These are phyloP conservation scores for Malthinus seriepunctatus DNA, from an alignment of 2,888 invertebrate genomes.

Conservation along the genomic window DNA sequence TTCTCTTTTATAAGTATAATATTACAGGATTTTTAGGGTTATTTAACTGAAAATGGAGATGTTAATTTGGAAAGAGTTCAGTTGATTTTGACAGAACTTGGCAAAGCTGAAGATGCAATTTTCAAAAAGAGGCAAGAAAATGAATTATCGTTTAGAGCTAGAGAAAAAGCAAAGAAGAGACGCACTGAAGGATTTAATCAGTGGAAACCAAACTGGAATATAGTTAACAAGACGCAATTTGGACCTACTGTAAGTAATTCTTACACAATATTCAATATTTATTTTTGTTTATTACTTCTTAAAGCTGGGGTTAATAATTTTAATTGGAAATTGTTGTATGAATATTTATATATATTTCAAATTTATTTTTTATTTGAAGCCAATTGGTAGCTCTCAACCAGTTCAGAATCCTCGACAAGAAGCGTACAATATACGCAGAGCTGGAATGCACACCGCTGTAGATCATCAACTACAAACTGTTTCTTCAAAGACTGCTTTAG, in stretches of 20 bases:
- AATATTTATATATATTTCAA: too few species aligned
- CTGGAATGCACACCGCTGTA: constrained; percentile 59
- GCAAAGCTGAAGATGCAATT: constrained; percentile 94
- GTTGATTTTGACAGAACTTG: constrained; percentile 91
- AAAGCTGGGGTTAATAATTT: too few species aligned
- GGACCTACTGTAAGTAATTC: constrained; percentile 66
- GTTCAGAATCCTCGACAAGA: constrained; percentile 75
- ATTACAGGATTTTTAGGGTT: constrained; percentile 66
- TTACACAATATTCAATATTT: constrained; percentile 11
- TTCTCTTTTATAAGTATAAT: constrained; percentile 10
- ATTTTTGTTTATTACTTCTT: neutral
- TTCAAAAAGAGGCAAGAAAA: constrained; percentile 89
- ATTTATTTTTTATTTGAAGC: constrained; percentile 53
- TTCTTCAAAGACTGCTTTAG: constrained; percentile 44
- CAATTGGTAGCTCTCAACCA: constrained; percentile 61
- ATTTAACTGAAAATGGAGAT: constrained; percentile 91
- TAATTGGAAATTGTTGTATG: too few species aligned
- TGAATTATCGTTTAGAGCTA: constrained; percentile 78
- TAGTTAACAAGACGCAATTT: constrained; percentile 76
- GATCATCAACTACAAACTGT: constrained; percentile 38
- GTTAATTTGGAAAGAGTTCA: constrained; percentile 93
- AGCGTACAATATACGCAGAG: constrained; percentile 71
- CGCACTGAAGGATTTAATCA: constrained; percentile 58
- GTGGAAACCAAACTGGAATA: constrained; percentile 66
- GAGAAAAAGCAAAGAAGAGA: constrained; percentile 73